Percentiles rank a stretch among this genome's conserved stretches.
These are phyloP conservation scores for Rhineura floridana DNA, from an alignment of 2,113 vertebrate species.

Conservation along the genomic window DNA sequence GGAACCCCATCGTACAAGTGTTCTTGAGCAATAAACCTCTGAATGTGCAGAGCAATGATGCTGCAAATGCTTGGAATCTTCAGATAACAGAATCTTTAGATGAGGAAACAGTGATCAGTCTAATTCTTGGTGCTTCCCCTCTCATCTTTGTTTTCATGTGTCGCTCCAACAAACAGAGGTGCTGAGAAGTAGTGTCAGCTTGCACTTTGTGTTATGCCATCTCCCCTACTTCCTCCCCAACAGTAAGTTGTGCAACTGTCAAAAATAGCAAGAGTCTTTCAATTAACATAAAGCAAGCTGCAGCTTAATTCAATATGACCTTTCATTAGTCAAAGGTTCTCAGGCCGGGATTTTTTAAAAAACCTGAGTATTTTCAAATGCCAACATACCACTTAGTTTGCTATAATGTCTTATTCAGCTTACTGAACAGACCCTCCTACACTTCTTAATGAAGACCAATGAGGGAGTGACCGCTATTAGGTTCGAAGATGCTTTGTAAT, in stretches of 20 bases:
- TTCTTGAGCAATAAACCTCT: neutral
- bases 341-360: slow-evolving; percentile 25
- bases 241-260: slow-evolving; percentile 18
- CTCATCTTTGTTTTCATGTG: neutral
- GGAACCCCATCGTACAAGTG: neutral
- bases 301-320: slow-evolving; percentile 49
- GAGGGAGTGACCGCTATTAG: neutral
- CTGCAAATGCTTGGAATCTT: slow-evolving; percentile 51
- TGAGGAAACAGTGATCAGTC: slow-evolving; percentile 33
- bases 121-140: slow-evolving; percentile 53
- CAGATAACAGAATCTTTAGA: slow-evolving; percentile 42
- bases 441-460: neutral
- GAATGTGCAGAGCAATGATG: neutral
- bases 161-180: slow-evolving; percentile 34
- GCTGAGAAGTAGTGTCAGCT: slow-evolving; percentile 39
- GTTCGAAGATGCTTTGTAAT: neutral
- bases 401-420: neutral
- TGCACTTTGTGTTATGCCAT: neutral
- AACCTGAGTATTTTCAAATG: slow-evolving; percentile 5
- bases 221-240: neutral
- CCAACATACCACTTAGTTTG: slow-evolving; percentile 1
- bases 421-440: neutral
- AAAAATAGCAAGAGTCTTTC: slow-evolving; percentile 21
- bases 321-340: slow-evolving; percentile 21
- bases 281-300: slow-evolving; percentile 2